Evolutionary conservation across 64 coral and sea anemone genomes (phyloP).

Genomic region (Anthopleura sola): DNA sequence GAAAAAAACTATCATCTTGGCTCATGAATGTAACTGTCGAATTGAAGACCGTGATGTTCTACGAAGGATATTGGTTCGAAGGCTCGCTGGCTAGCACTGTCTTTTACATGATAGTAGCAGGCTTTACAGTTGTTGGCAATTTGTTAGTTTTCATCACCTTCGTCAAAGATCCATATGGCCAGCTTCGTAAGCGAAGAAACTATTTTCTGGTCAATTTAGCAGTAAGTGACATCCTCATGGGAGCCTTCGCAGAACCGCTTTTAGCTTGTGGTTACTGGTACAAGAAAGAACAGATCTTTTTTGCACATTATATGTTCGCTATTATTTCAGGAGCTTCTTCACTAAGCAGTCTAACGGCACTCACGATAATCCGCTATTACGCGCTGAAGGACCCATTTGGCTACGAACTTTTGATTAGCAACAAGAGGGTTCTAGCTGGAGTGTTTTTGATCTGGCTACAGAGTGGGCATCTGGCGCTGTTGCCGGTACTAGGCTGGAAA

Average conservation of each 20-base stretch:
- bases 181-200: slow-evolving; percentile 36
- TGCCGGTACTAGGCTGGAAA: slow-evolving; percentile 44
- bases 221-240: slow-evolving; percentile 51
- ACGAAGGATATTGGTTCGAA: slow-evolving; percentile 40
- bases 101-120: slow-evolving; percentile 20
- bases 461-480: slow-evolving; percentile 14
- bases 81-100: slow-evolving; percentile 9
- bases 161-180: slow-evolving; percentile 28
- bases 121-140: slow-evolving; percentile 25
- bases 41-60: slow-evolving; percentile 15
- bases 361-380: slow-evolving; percentile 47
- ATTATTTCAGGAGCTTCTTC: slow-evolving; percentile 39
- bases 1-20: background rate
- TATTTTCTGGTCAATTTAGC: slow-evolving; percentile 40
- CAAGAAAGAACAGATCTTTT: slow-evolving; percentile 2
- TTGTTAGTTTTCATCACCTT: slow-evolving; percentile 24
- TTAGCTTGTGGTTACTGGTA: slow-evolving; percentile 33
- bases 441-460: slow-evolving; percentile 39
- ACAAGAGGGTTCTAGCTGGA: background rate
- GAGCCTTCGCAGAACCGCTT: slow-evolving; percentile 35
- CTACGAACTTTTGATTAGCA: slow-evolving; percentile 19
- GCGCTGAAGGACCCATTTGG: slow-evolving; percentile 36
- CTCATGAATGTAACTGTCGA: background rate
- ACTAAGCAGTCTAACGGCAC: slow-evolving; percentile 26
- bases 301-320: slow-evolving; percentile 41